Evolutionary conservation across 2,797 vertebrate genomes (phyloP).

Genomic region (Sylvia borin): DNA sequence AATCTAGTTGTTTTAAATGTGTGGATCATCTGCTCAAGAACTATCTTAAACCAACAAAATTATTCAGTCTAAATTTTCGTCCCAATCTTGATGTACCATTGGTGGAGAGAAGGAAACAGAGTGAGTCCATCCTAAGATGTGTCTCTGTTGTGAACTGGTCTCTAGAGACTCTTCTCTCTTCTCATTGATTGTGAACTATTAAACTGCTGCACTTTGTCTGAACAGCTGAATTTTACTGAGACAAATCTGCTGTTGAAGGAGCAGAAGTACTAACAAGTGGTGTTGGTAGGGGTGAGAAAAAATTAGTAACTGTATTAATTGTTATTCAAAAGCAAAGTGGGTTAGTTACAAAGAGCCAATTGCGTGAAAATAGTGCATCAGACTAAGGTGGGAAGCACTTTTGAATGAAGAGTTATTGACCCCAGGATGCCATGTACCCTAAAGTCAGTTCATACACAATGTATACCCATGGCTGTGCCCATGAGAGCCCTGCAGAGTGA

Average conservation of each 20-base stretch:
- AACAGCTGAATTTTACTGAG: not conserved
- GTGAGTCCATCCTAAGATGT: not conserved
- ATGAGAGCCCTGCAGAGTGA: not conserved
- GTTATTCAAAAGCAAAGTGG: not conserved
- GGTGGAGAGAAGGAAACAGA: not conserved
- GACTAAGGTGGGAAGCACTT: not conserved
- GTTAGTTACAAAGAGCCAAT: not conserved
- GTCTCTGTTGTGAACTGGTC: not conserved
- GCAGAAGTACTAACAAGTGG: not conserved
- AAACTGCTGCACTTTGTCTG: not conserved
- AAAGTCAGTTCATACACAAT: not conserved
- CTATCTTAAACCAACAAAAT: not conserved
- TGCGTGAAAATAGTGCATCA: not conserved
- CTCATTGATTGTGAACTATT: not conserved
- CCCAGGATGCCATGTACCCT: not conserved
- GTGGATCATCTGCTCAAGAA: not conserved
- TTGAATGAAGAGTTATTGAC: not conserved
- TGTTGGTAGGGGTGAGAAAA: not conserved
- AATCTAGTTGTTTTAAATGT: not conserved
- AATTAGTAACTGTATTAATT: not conserved
- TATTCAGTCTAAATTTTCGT: not conserved
- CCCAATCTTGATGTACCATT: not conserved
- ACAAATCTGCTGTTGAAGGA: not conserved
- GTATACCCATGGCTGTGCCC: not conserved
- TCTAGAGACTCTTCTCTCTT: not conserved